Base-by-base conservation (phyloP, 2,888 invertebrate species). In the Tenthredo notha region DNA sequence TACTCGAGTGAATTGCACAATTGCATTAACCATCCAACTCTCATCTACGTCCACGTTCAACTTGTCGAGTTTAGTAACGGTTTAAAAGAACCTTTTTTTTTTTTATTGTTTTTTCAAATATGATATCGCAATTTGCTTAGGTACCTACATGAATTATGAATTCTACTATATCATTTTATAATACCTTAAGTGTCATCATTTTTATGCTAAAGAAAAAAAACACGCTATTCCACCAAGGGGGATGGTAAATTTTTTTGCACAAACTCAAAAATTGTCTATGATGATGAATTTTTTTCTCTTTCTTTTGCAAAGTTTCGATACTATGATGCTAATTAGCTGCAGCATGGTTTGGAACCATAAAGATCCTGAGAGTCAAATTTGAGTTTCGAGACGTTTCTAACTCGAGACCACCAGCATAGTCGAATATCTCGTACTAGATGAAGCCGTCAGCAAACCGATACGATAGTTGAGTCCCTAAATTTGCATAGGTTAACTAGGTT, bases 401-500 rank as follows among this genome's bases (percentile, higher is more conserved):
- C 21, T 21, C 74, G 10, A 74, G 25, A 15, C 18, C 21, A 9
- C n/a, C 43, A 25, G 25, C 29, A 77, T 77, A 29, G 33, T 50
- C 25, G 89, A 88, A 89, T 88, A 33, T 2, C 90, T 88, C 88
- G 88, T 90, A 89, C 89, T 88, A 90, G 89, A 88, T 88, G 84
- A 87, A 88, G 86, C 89, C 86, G 89, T 87, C 88, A 86, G 89
- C 88, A 87, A 88, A 85, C 86, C 91, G 89, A 89, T 89, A 89
- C 88, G 88, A 92, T 91, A 92, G 92, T 92, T 91, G 90, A 92
- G 88, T 88, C 86, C 87, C 86, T 87, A 88, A 90, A 92, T 92
- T 92, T 92, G 91, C 92, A 92, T 92, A 92, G 92, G 91, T 91
- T 92, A 92, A 92, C 92, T 92, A 92, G 92, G 90, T 92, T 92